Base-by-base conservation (phyloP, 2,113 vertebrate species). In the Peucedramus taeniatus region DNA sequence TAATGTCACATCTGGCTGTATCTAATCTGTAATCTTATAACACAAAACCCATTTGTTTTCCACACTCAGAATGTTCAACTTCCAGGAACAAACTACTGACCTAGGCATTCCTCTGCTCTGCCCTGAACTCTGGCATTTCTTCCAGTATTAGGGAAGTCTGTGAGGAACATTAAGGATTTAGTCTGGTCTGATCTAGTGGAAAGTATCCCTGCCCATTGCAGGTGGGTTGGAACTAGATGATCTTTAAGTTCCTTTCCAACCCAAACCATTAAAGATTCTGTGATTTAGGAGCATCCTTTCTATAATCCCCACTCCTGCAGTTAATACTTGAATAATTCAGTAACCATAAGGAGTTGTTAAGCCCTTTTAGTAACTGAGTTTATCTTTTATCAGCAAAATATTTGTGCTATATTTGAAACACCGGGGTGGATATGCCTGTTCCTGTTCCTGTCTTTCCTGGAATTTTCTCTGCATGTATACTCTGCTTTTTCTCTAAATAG, bases 381-480 rank as follows among this genome's bases (percentile, higher is more conserved):
- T 56, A 42, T 13, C 4, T 72, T 88, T 83, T 77, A 20, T 47
- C 31, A 81, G 26, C 22, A 53, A 90, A 87, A 65, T 37, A 64
- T 53, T 70, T 0, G 0, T 65, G 26, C 35, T 72, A 13, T 23
- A 74, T 61, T 70, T 90, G 42, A 90, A 90, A 57, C 13, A 31
- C 4, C 15, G 64, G 40, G 5, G 22, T 85, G 45, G 13, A 39
- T 51, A 30, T 49, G 14, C 49, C n/a, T n/a, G n/a, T n/a, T n/a
- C n/a, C 17, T n/a, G 8, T 61, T 95, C 45, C 39, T 60, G 22
- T 27, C 33, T 86, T 94, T 81, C 33, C 47, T 44, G 31, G 9
- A 47, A 6, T 53, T 87, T 86, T 56, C 6, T n/a, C 19, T 68
- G 13, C 6, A 2, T 0, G 1, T 37, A 35, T 22, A 1, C 3